Conservation (phyloP, 2,113 vertebrate genomes). For the Oxyruncus cristatus region DNA sequence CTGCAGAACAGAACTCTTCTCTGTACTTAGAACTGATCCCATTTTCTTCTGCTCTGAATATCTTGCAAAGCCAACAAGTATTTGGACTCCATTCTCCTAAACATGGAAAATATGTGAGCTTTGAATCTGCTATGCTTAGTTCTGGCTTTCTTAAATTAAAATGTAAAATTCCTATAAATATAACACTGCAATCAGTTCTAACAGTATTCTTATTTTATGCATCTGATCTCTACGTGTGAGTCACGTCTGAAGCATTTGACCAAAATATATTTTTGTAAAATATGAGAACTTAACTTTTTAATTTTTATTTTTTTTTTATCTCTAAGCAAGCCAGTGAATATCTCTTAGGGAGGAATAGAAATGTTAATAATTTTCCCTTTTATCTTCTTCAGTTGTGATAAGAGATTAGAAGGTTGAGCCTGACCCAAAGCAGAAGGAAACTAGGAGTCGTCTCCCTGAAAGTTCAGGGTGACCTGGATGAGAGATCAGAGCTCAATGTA, state of each 20-base stretch:
- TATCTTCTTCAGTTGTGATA: not conserved
- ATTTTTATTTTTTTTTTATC: too few relatives aligned
- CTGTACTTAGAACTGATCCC: conserved; percentile 28
- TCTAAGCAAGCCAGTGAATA: not conserved
- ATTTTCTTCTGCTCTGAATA: conserved; percentile 37
- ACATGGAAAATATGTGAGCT: not conserved
- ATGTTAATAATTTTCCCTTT: not conserved
- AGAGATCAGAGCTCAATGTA: not conserved
- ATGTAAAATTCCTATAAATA: not conserved
- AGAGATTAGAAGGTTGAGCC: not conserved
- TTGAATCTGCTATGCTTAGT: not conserved
- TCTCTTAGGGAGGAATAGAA: not conserved
- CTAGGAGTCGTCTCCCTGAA: not conserved
- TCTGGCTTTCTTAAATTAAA: not conserved
- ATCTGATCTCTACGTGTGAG: not conserved
- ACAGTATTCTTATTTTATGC: not conserved
- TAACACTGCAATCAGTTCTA: not conserved
- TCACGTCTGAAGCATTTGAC: not conserved
- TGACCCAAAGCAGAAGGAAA: not conserved
- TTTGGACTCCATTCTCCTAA: conserved; percentile 61
- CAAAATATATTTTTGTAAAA: not conserved
- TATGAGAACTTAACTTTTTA: not conserved
- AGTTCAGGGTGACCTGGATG: not conserved
- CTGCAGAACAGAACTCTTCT: not conserved
- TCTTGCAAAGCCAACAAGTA: conserved; percentile 65